phyloP scores from a whole-genome alignment of 2,113 vertebrate species.

The Grus americana region DNA sequence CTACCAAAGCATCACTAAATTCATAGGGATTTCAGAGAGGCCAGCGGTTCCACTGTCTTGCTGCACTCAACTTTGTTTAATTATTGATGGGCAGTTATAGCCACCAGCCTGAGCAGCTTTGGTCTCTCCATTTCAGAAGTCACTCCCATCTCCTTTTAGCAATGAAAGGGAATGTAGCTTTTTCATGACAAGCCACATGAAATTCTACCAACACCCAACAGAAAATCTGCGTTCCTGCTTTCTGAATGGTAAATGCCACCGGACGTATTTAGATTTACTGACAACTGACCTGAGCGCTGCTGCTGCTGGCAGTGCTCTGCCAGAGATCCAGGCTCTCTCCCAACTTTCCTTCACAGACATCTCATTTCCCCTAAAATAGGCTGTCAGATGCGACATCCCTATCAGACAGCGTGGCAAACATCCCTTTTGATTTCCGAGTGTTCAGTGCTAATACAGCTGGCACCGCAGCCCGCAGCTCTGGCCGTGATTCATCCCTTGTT shows the following conservation, averaged over 20 bases:
- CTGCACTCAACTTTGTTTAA: not conserved
- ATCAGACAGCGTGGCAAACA: not conserved
- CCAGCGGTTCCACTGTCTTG: not conserved
- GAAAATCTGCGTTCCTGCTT: not conserved
- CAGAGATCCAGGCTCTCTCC: not conserved
- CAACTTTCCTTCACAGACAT: not conserved
- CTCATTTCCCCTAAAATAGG: not conserved
- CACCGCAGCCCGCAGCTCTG: not conserved
- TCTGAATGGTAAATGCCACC: constrained; percentile 26
- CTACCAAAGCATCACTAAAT: not conserved
- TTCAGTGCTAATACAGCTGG: not conserved
- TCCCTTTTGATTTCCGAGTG: not conserved
- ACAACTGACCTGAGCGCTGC: not conserved
- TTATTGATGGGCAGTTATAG: constrained; percentile 2
- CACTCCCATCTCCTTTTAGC: not conserved
- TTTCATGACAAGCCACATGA: not conserved
- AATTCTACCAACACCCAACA: not conserved
- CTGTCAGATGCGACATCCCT: not conserved
- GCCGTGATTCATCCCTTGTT: not conserved
- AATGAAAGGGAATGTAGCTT: not conserved
- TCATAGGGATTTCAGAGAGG: not conserved
- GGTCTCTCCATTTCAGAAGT: not conserved
- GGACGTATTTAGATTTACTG: not conserved
- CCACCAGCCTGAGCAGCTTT: not conserved
- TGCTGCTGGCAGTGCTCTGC: not conserved